Percentiles rank a stretch among this genome's conserved stretches.
These are phyloP conservation scores for Ricordea florida DNA, from an alignment of 92 coral and sea anemone genomes.

Conservation along the genomic window DNA sequence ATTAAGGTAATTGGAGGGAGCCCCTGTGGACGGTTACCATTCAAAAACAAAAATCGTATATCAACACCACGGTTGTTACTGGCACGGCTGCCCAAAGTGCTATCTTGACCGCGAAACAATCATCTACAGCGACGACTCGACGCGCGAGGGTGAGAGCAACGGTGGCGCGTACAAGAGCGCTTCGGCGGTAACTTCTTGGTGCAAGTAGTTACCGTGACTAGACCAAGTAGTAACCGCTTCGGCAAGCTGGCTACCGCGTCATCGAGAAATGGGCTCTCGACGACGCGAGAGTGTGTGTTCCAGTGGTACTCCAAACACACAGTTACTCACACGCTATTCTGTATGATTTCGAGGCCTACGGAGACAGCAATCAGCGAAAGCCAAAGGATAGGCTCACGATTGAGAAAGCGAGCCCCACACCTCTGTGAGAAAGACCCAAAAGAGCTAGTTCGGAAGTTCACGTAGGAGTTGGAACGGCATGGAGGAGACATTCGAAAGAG, in stretches of 20 bases:
- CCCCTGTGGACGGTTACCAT: background rate
- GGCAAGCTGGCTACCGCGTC: too few relatives aligned
- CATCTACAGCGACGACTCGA: too few relatives aligned
- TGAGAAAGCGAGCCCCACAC: background rate
- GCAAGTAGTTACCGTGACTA: too few relatives aligned
- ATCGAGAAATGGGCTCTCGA: background rate
- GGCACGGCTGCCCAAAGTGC: conserved; percentile 26
- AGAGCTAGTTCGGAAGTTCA: conserved; percentile 1
- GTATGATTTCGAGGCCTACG: too few relatives aligned
- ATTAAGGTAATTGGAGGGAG: background rate
- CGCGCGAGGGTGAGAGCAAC: too few relatives aligned
- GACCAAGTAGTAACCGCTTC: too few relatives aligned
- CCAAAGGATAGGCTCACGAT: background rate
- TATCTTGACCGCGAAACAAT: too few relatives aligned
- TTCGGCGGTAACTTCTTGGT: too few relatives aligned
- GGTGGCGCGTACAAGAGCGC: too few relatives aligned
- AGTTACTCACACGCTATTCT: conserved; percentile 2
- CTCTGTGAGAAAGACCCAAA: conserved; percentile 1
- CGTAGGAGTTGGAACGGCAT: conserved; percentile 2
- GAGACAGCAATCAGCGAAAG: background rate
- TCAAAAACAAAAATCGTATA: too few relatives aligned
- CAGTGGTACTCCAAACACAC: background rate
- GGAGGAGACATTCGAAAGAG: too few relatives aligned
- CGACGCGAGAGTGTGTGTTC: background rate
- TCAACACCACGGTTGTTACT: conserved; percentile 20